Evolutionary conservation across 2,888 invertebrate species (phyloP).

Genomic region (Hofmannophila pseudospretella): DNA sequence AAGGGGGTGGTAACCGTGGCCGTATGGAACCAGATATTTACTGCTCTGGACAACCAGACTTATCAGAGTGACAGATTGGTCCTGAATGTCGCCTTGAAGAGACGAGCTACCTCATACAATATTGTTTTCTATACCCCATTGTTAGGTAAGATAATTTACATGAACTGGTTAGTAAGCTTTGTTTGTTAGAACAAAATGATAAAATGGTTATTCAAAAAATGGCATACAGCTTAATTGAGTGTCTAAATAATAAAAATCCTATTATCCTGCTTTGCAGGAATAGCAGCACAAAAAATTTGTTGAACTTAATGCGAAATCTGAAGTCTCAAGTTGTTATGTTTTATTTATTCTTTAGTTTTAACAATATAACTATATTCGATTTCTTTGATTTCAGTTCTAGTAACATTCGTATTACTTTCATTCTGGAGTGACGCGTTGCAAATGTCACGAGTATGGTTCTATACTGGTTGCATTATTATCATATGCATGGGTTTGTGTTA

Average conservation of each 20-base stretch:
- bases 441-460: slow-evolving; percentile 52
- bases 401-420: slow-evolving; percentile 52
- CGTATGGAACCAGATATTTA: slow-evolving; percentile 34
- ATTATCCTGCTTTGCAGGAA: too few species aligned
- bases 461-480: slow-evolving; percentile 38
- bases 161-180: too few species aligned
- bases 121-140: slow-evolving; percentile 64
- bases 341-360: too few species aligned
- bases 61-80: slow-evolving; percentile 45
- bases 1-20: slow-evolving; percentile 24
- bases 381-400: slow-evolving; percentile 39
- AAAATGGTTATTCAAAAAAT: too few species aligned
- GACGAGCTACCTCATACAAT: slow-evolving; percentile 46
- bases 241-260: too few species aligned
- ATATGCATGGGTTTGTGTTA: slow-evolving; percentile 54
- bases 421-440: slow-evolving; percentile 59
- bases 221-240: too few species aligned
- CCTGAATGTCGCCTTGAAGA: slow-evolving; percentile 36
- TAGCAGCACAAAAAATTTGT: too few species aligned
- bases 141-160: slow-evolving; percentile 40
- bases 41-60: slow-evolving; percentile 28
- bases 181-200: too few species aligned
- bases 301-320: too few species aligned
- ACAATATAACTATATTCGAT: too few species aligned
- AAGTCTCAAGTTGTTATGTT: too few species aligned